These are phyloP conservation scores for Xestia rhomboidea DNA, from an alignment of 2,888 invertebrate genomes.

Conservation along the genomic window DNA sequence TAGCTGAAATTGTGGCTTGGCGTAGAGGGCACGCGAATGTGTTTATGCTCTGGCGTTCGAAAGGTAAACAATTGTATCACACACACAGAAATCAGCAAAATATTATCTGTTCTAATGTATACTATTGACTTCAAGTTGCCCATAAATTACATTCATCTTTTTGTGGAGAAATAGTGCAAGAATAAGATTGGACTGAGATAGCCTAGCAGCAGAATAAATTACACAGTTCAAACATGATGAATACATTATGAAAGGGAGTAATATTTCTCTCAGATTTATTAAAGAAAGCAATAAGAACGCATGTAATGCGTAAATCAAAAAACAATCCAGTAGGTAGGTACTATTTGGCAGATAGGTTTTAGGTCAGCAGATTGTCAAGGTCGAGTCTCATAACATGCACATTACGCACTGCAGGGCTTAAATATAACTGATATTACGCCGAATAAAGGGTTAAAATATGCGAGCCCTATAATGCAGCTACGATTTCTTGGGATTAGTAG, in stretches of 20 bases:
- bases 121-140: background rate
- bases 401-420: slow-evolving; percentile 7
- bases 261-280: background rate
- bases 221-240: background rate
- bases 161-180: no score
- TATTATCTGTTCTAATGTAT: background rate
- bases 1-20: no score
- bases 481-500: slow-evolving; percentile 16
- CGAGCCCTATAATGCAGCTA: background rate
- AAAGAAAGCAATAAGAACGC: background rate
- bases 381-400: slow-evolving; percentile 37
- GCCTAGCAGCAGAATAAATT: background rate
- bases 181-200: background rate
- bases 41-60: no score
- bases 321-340: slow-evolving; percentile 39
- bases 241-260: background rate
- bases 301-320: slow-evolving; percentile 29
- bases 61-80: background rate
- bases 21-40: no score
- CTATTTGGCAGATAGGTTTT: slow-evolving; percentile 38
- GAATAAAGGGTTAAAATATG: background rate
- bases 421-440: background rate
- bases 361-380: slow-evolving; percentile 54
- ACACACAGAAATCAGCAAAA: background rate
- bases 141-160: background rate